Conservation (phyloP, 2,888 invertebrate species). For the Nephrotoma appendiculata region DNA sequence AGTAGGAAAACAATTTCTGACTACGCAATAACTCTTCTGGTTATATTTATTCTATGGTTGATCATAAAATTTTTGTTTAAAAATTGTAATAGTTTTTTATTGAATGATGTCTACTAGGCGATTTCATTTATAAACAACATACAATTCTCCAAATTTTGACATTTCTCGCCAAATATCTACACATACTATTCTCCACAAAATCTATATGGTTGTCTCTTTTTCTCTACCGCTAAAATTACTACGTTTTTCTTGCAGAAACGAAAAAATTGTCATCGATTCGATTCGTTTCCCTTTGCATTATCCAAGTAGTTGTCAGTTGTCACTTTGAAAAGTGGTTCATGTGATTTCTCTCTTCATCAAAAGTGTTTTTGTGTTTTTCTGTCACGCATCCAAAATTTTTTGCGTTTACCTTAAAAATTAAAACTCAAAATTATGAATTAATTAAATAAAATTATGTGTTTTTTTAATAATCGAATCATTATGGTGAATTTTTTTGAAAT, state of each 20-base stretch:
- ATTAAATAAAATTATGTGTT: neutral
- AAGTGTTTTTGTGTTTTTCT: neutral
- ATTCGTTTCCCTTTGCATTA: neutral
- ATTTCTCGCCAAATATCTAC: neutral
- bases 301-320: neutral
- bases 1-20: too few species aligned
- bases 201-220: neutral
- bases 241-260: neutral
- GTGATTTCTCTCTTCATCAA: neutral
- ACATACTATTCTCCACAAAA: neutral
- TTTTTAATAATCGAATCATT: neutral
- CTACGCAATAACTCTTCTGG: too few species aligned
- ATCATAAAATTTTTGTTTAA: too few species aligned
- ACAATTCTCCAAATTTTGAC: neutral
- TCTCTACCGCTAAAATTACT: neutral
- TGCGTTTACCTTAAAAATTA: neutral
- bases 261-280: neutral
- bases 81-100: too few species aligned
- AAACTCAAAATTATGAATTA: neutral
- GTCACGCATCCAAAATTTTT: neutral
- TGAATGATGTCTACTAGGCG: too few species aligned
- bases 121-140: neutral
- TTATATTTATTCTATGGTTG: too few species aligned
- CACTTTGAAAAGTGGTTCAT: neutral
- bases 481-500: neutral